phyloP scores from a whole-genome alignment of 2,113 vertebrate species.

The Myrmecophaga tridactyla region DNA sequence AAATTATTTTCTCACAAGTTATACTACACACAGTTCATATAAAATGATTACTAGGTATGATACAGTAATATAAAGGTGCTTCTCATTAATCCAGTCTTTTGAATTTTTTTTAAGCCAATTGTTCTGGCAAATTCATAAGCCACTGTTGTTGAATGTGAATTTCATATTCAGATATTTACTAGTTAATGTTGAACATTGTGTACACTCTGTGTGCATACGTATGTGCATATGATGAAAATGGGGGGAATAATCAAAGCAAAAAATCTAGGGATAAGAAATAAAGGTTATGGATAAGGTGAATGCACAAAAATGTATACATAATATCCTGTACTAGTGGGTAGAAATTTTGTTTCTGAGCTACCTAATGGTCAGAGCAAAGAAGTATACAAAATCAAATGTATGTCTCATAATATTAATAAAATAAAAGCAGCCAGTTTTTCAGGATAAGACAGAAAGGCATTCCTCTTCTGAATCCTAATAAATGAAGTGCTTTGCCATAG shows the following conservation, averaged over 20 bases:
- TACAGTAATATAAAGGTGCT: neutral
- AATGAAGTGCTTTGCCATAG: neutral
- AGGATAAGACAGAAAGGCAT: neutral
- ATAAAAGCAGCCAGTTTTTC: neutral
- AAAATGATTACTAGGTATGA: neutral
- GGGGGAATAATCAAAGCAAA: neutral
- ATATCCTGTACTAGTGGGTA: neutral
- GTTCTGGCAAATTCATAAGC: neutral
- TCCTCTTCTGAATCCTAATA: neutral
- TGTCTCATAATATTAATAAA: neutral
- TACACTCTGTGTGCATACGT: neutral
- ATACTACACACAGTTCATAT: neutral
- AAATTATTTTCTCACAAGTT: neutral
- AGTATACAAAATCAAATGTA: neutral
- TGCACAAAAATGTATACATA: neutral
- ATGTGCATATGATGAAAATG: neutral
- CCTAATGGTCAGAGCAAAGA: too few relatives aligned
- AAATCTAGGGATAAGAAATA: neutral
- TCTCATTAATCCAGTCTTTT: neutral
- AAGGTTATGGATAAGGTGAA: neutral
- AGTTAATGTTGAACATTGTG: neutral
- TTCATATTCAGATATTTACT: constrained; percentile 1
- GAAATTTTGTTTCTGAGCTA: too few relatives aligned
- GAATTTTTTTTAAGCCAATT: too few relatives aligned
- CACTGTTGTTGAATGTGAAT: neutral